Evolutionary conservation across 2,113 vertebrate species (phyloP), one percentile per base, ranked within the genome.

Genomic region (Turdus rufiventris): DNA sequence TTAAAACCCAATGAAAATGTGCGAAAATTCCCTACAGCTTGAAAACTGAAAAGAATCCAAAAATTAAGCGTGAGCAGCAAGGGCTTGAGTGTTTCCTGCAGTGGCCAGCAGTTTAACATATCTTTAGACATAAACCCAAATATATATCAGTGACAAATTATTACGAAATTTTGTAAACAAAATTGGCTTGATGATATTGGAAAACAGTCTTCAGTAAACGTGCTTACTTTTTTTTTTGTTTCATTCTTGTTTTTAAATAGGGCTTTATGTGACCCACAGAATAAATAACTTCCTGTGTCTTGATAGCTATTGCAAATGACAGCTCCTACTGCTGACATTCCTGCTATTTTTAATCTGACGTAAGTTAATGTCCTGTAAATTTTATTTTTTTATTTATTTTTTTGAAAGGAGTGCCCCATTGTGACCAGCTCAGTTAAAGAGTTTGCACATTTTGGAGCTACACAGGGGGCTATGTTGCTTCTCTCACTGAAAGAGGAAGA

Each of bases 261-360:
- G 45, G 29, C 82, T 33, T 81, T 89, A 58, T 76, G 74, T 67
- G 56, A 85, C 76, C 85, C 54, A 12, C 50, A 83, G 63, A 80
- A 80, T 90, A 85, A 94, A n/a, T 67, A 93, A 90, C 82, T 93
- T 95, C 82, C 68, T 88, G 78, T 85, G 62, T 80, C 81, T 89
- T 95, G 87, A 82, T 89, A 80, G 78, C 67, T 91, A 28, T 88
- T 94, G 75, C 74, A 88, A 96, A 88, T 89, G 81, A 85, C 85
- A 95, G 71, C n/a, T 94, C 26, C 60, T 76, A 33, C 70, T 94
- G 58, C 73, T 92, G 89, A 79, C 93, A 88, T 91, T 88, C 74
- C 67, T 92, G 89, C 72, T 93, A 38, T 93, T 93, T 94, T 96
- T 83, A 93, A 91, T 95, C 81, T 51, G 67, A 83, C 2, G 1